Percentiles rank a stretch among this genome's conserved stretches.
phyloP scores from a whole-genome alignment of 23 tunicate genomes.

The Phallusia fumigata region DNA sequence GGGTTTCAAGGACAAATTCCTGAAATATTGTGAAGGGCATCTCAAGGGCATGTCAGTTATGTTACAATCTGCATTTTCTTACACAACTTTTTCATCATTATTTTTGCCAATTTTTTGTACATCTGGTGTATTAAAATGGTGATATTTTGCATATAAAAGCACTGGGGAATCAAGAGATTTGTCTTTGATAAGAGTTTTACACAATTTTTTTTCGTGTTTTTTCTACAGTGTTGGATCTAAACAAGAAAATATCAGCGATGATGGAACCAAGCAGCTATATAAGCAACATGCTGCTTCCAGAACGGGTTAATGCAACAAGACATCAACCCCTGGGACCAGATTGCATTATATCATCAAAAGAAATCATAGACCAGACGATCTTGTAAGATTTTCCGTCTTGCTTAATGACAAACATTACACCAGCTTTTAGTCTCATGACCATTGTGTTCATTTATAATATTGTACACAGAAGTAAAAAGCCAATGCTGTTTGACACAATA shows the following conservation, averaged over 20 bases:
- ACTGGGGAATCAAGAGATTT: too few species aligned
- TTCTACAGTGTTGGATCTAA: slow-evolving; percentile 29
- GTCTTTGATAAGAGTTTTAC: too few species aligned
- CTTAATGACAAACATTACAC: too few species aligned
- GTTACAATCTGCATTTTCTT: neutral
- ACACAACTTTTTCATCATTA: too few species aligned
- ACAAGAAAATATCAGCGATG: slow-evolving; percentile 13
- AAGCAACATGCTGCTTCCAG: slow-evolving; percentile 81
- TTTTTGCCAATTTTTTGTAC: too few species aligned
- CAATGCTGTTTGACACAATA: too few species aligned
- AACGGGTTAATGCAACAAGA: slow-evolving; percentile 80
- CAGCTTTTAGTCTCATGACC: neutral
- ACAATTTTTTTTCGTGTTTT: neutral
- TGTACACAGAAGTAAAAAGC: too few species aligned
- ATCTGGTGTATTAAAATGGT: too few species aligned
- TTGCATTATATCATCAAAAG: slow-evolving; percentile 67
- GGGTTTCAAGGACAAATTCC: too few species aligned
- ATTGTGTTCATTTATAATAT: neutral
- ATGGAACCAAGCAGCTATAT: slow-evolving; percentile 55
- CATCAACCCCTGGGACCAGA: slow-evolving; percentile 85
- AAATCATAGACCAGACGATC: slow-evolving; percentile 50
- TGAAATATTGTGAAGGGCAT: neutral
- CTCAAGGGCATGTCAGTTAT: slow-evolving; percentile 6
- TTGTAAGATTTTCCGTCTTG: slow-evolving; percentile 37
- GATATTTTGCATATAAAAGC: too few species aligned